phyloP scores from a whole-genome alignment of 1,140 invertebrate species.

The Halesus radiatus region DNA sequence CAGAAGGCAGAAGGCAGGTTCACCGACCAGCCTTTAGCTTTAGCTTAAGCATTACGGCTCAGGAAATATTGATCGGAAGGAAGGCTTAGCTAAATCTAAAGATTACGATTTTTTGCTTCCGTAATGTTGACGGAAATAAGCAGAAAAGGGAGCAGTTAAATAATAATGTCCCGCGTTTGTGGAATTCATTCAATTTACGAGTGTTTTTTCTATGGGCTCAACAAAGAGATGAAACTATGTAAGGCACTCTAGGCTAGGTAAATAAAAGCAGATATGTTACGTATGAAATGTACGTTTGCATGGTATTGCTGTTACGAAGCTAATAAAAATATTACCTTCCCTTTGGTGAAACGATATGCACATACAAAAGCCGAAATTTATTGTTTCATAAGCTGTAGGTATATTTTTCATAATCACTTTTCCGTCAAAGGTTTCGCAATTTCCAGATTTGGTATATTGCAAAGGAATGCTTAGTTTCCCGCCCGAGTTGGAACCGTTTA shows the following conservation, averaged over 20 bases:
- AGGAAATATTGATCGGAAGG: too few species aligned
- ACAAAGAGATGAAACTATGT: neutral
- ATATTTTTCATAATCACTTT: slow-evolving; percentile 33
- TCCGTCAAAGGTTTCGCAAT: slow-evolving; percentile 27
- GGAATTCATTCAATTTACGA: too few species aligned
- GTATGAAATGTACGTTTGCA: neutral
- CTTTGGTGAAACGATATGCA: slow-evolving; percentile 32
- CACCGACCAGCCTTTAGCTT: too few species aligned
- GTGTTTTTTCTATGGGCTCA: too few species aligned
- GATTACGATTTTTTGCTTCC: too few species aligned
- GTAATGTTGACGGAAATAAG: too few species aligned
- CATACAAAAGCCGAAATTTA: neutral
- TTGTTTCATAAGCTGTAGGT: slow-evolving; percentile 2
- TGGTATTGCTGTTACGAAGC: neutral
- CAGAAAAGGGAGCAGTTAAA: too few species aligned
- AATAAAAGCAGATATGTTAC: neutral
- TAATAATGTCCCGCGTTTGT: too few species aligned
- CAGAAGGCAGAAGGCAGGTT: too few species aligned
- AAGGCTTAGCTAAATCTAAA: too few species aligned
- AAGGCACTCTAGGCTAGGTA: neutral
- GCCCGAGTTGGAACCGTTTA: slow-evolving; percentile 38
- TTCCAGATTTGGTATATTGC: slow-evolving; percentile 16
- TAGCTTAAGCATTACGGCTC: too few species aligned
- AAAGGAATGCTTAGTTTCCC: slow-evolving; percentile 44
- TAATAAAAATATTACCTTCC: slow-evolving; percentile 49